phyloP scores from a whole-genome alignment of 2,888 invertebrate genomes.

The Heteromyza rotundicornis region DNA sequence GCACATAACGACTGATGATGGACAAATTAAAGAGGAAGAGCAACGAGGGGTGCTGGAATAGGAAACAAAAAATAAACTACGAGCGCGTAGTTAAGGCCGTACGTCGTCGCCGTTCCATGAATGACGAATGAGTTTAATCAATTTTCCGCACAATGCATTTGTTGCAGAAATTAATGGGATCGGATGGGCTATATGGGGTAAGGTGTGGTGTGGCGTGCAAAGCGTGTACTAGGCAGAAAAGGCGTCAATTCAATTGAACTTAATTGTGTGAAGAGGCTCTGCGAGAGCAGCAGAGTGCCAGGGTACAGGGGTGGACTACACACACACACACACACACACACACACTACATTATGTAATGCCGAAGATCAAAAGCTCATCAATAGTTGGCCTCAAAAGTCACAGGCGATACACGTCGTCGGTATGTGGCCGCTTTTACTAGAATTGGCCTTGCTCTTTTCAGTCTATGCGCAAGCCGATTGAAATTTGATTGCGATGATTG shows the following conservation, averaged over 20 bases:
- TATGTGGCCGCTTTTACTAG: too few species aligned
- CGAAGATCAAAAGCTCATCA: constrained; percentile 6
- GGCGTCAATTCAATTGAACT: constrained; percentile 44
- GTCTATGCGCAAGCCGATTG: background rate
- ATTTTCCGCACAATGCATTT: constrained; percentile 33
- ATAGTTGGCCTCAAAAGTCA: constrained; percentile 1
- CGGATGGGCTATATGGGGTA: background rate
- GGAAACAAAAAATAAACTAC: constrained; percentile 15
- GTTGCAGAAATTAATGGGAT: constrained; percentile 9
- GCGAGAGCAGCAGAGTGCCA: background rate
- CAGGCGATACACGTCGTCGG: background rate
- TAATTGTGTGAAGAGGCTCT: constrained; percentile 39
- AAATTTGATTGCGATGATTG: background rate
- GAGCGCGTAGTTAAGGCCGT: background rate
- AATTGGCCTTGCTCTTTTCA: background rate
- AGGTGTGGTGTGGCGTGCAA: too few species aligned
- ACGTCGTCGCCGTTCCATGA: constrained; percentile 22
- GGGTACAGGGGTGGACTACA: too few species aligned
- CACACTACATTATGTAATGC: constrained; percentile 20
- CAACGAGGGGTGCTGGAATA: background rate
- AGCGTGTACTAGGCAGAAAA: too few species aligned
- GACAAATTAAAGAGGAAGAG: background rate
- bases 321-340: too few species aligned
- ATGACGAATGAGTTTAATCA: constrained; percentile 52
- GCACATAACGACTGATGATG: background rate